These are phyloP conservation scores for Zele albiditarsus DNA, from an alignment of 2,888 invertebrate genomes.

Conservation along the genomic window DNA sequence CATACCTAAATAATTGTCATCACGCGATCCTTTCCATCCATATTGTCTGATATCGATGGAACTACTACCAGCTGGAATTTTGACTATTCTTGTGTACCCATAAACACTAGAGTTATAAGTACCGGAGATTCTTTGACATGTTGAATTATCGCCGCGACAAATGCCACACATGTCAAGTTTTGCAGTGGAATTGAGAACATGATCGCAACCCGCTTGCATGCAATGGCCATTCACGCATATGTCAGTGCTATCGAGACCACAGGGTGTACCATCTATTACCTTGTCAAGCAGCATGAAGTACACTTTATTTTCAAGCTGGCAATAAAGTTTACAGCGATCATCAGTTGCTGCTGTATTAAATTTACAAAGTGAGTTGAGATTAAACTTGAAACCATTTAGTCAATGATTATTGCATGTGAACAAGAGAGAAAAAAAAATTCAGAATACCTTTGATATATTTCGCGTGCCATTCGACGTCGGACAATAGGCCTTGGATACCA, in stretches of 20 bases:
- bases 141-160: slow-evolving; percentile 89
- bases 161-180: slow-evolving; percentile 88
- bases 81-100: slow-evolving; percentile 76
- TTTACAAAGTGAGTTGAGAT: slow-evolving; percentile 11
- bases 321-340: slow-evolving; percentile 87
- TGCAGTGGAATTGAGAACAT: slow-evolving; percentile 83
- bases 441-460: slow-evolving; percentile 83
- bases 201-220: slow-evolving; percentile 88
- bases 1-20: slow-evolving; percentile 84
- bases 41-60: slow-evolving; percentile 81
- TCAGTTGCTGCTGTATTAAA: slow-evolving; percentile 70
- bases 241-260: slow-evolving; percentile 84
- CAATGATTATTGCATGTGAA: neutral
- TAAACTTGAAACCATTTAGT: neutral
- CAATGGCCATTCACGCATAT: slow-evolving; percentile 91
- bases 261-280: slow-evolving; percentile 88
- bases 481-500: slow-evolving; percentile 79
- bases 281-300: slow-evolving; percentile 82
- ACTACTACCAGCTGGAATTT: slow-evolving; percentile 81
- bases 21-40: slow-evolving; percentile 74
- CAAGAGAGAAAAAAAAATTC: slow-evolving; percentile 1
- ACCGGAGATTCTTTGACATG: slow-evolving; percentile 78
- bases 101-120: slow-evolving; percentile 74
- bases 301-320: slow-evolving; percentile 80
- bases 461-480: slow-evolving; percentile 85